Conservation (phyloP, 2,113 vertebrate species). For the Melospiza melodia region DNA sequence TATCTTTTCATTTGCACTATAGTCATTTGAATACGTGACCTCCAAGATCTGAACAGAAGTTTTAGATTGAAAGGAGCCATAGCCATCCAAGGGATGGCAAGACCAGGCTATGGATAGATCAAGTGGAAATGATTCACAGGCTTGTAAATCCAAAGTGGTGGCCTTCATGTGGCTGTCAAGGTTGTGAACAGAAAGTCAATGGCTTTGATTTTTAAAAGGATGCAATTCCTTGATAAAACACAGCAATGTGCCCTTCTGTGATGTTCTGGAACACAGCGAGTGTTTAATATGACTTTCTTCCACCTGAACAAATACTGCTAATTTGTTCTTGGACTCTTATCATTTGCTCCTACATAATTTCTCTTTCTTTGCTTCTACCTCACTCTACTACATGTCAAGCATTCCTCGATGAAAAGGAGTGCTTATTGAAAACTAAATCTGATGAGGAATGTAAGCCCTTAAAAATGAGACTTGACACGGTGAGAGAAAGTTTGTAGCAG, state of each 20-base stretch:
- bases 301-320: not conserved
- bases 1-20: not conserved
- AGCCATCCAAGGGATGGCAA: not conserved
- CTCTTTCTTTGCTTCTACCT: not conserved
- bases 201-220: not conserved
- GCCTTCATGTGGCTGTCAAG: not conserved
- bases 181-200: not conserved
- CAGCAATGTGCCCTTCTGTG: not conserved
- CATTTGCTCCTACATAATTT: not conserved
- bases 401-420: not conserved
- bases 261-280: not conserved
- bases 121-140: not conserved
- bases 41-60: not conserved
- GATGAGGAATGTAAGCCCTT: conserved; percentile 1
- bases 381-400: not conserved
- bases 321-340: not conserved
- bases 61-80: not conserved
- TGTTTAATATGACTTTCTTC: not conserved
- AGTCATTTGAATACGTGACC: not conserved
- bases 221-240: not conserved
- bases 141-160: not conserved
- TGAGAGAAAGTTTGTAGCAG: not conserved
- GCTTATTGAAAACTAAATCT: conserved; percentile 18
- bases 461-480: not conserved
- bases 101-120: not conserved